Evolutionary conservation across 1,140 invertebrate species (phyloP).

Genomic region (Tetranychus urticae): DNA sequence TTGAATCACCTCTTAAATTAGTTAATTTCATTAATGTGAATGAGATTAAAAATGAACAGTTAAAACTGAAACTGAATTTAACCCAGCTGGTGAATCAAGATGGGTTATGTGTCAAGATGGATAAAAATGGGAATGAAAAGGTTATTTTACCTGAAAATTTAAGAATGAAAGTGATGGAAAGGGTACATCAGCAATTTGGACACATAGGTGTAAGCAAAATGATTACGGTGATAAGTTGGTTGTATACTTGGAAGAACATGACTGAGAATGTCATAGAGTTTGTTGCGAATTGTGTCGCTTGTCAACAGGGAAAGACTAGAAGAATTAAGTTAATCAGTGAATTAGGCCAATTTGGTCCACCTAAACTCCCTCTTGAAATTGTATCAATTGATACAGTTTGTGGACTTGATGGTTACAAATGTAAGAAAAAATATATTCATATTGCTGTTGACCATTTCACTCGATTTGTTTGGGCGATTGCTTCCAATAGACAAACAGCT

Average conservation of each 20-base stretch:
- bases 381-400: background rate
- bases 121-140: no score
- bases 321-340: background rate
- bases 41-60: no score
- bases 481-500: background rate
- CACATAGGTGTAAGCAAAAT: background rate
- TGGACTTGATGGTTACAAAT: background rate
- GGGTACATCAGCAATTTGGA: background rate
- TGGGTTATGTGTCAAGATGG: no score
- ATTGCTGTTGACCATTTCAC: constrained; percentile 3
- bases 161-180: background rate
- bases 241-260: background rate
- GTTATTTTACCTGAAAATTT: background rate
- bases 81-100: no score
- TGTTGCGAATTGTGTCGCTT: background rate
- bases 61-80: no score
- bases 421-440: background rate
- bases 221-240: background rate
- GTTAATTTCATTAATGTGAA: no score
- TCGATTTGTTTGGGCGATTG: constrained; percentile 2
- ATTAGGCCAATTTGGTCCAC: background rate
- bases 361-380: background rate
- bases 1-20: no score
- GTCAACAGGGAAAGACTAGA: background rate
- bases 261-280: background rate